A percentile compares a stretch with the other conserved stretches of the same genome.
Conservation (phyloP, 2,888 invertebrate species). For the Mythimna pallens region DNA sequence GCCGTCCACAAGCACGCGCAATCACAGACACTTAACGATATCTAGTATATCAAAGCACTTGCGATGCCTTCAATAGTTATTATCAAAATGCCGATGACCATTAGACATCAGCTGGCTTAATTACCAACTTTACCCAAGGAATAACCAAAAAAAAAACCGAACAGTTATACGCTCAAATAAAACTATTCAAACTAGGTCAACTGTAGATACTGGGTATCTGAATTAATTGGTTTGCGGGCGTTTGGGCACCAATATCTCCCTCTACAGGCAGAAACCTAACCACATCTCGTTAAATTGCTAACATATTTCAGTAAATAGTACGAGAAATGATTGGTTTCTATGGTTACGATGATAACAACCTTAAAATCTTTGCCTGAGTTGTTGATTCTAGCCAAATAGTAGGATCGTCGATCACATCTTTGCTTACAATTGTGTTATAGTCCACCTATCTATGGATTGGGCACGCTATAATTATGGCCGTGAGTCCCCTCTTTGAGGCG, state of each 20-base stretch:
- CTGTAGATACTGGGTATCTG: neutral
- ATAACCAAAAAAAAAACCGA: neutral
- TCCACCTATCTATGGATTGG: too few species aligned
- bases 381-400: neutral
- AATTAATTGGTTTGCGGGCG: constrained; percentile 33
- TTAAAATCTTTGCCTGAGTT: neutral
- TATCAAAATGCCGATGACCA: neutral
- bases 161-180: neutral
- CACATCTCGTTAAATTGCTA: neutral
- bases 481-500: too few species aligned
- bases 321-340: constrained; percentile 7
- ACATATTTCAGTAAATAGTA: neutral
- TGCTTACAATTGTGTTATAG: too few species aligned
- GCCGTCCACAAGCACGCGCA: too few species aligned
- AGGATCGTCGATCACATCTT: neutral
- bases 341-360: constrained; percentile 1
- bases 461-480: too few species aligned
- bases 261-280: constrained; percentile 8
- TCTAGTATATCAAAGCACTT: too few species aligned
- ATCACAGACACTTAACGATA: too few species aligned
- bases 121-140: neutral
- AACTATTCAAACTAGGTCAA: constrained; percentile 26
- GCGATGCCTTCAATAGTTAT: too few species aligned
- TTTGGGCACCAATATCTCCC: constrained; percentile 4
- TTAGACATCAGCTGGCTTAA: neutral